Base-by-base conservation (phyloP, 2,113 vertebrate genomes). In the Notothenia coriiceps region DNA sequence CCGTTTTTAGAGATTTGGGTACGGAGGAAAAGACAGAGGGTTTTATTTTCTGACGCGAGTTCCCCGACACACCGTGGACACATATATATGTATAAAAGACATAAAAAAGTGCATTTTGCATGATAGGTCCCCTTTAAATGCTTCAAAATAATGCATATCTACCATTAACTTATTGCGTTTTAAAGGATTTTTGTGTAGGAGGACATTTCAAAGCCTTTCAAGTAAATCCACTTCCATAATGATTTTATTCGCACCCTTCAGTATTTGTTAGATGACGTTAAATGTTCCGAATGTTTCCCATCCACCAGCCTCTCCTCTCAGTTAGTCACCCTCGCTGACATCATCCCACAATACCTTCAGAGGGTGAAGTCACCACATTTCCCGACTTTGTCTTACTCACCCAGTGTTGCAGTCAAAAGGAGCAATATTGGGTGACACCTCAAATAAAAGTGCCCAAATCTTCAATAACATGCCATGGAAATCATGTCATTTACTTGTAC, bases 311-410 rank as follows among this genome's bases (percentile, higher is more conserved):
- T 44, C 33, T 33, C 47, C 50, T 46, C 80, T 74, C 29, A 67
- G 61, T 86, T 70, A 84, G 66, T 88, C 86, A 82, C 83, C 71
- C 83, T 56, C 1, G 3, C 35, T 89, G 90, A 91, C 70, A 80
- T 91, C 85, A 89, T 71, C 64, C 29, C 29, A 3, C 54, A 68
- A 51, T 65, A 51, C 68, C 64, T 74, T 78, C 70, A 70, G 76
- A 4, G 2, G 67, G 70, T 92, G 87, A 93, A 83, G 88, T 91
- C 90, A 92, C 79, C 82, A 7, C 51, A 43, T 74, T 84, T 74
- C 72, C 66, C n/a, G 43, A 78, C 62, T 73, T 74, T 18, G 8
- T 61, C 25, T 70, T 43, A 80, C 62, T 86, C 62, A 73, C 52
- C 61, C 57, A 33, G 9, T 33, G 15, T 2, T 1, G 12, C n/a